Evolutionary conservation across 2,113 vertebrate genomes (phyloP), one percentile per base, ranked within the genome.

Genomic region (Ibidorhyncha struthersii): DNA sequence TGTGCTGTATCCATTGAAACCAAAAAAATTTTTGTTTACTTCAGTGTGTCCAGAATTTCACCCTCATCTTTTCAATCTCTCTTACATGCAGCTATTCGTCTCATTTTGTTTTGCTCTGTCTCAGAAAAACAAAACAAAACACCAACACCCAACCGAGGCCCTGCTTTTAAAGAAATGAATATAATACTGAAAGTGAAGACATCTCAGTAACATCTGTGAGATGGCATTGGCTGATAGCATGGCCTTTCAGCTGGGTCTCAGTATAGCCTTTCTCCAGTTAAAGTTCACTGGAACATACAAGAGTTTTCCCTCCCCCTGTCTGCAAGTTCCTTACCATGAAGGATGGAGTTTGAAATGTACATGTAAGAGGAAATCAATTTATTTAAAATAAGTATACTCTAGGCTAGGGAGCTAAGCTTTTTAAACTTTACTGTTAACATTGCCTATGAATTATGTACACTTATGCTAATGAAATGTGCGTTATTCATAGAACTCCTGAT

Each of bases 401-500:
- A 80, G 38, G 52, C 47, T 43, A 91, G 71, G 72, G 38, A 91
- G 41, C 12, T 72, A 82, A 83, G 66, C 26, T 91, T 90, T 82
- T 82, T 78, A 91, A 92, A 69, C 36, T 71, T 63, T 53, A 27
- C 52, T 80, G 71, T 90, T 82, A 93, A 73, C 29, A 62, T 26
- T 82, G 56, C 13, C 76, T 72, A 49, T 88, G 86, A 90, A 92
- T 83, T 92, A 81, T 73, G 45, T 36, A 90, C 59, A 25, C 13
- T 79, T 92, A 66, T 80, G 71, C 43, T 88, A 76, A 93, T 80
- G 11, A 76, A 88, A 58, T 67, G 10, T 86, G 52, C 4, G 17
- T 90, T 94, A 82, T 84, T 86, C 47, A 80, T 73, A 69, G 47
- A 90, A 93, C 14, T 94, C 34, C 53, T 90, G 84, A 80, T 90